Conservation (phyloP, 1,140 invertebrate genomes). For the Drosophila lini region DNA sequence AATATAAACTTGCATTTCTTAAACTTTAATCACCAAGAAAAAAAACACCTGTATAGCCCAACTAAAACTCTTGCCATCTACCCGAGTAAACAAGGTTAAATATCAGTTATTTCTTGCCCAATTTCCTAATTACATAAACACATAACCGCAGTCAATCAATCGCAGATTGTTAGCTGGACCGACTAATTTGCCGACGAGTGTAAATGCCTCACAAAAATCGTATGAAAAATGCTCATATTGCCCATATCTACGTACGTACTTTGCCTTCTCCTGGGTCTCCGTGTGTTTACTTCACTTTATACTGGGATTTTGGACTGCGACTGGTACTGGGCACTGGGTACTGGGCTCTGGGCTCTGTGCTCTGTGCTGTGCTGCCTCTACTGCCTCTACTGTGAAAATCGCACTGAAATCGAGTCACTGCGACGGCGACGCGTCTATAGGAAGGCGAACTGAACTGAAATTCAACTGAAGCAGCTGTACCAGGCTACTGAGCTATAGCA, state of each 20-base stretch:
- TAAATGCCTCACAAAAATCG: conserved; percentile 58
- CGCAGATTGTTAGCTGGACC: conserved; percentile 19
- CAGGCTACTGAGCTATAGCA: conserved; percentile 49
- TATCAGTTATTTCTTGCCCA: neutral
- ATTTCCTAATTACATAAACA: conserved; percentile 10
- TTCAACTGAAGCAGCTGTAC: conserved; percentile 83
- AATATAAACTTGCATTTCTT: neutral
- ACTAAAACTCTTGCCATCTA: neutral
- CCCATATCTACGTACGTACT: conserved; percentile 70
- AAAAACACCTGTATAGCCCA: neutral
- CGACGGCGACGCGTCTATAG: conserved; percentile 60
- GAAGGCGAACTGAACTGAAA: conserved; percentile 80
- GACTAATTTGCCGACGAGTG: conserved; percentile 67
- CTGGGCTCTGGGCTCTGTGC: conserved; percentile 5
- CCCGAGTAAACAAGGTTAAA: neutral
- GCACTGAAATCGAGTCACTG: conserved; percentile 47
- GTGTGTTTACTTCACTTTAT: conserved; percentile 37
- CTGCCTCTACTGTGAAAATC: conserved; percentile 55
- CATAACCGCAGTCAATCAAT: conserved; percentile 2
- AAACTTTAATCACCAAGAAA: neutral
- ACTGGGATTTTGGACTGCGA: conserved; percentile 9
- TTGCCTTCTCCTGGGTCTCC: conserved; percentile 38
- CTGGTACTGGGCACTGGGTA: conserved; percentile 16
- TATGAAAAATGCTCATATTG: conserved; percentile 76
- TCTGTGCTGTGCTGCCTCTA: conserved; percentile 43